A percentile compares a stretch with the other conserved stretches of the same genome.
phyloP scores from a whole-genome alignment of 2,797 vertebrate genomes.

The Arctocebus calabarensis region DNA sequence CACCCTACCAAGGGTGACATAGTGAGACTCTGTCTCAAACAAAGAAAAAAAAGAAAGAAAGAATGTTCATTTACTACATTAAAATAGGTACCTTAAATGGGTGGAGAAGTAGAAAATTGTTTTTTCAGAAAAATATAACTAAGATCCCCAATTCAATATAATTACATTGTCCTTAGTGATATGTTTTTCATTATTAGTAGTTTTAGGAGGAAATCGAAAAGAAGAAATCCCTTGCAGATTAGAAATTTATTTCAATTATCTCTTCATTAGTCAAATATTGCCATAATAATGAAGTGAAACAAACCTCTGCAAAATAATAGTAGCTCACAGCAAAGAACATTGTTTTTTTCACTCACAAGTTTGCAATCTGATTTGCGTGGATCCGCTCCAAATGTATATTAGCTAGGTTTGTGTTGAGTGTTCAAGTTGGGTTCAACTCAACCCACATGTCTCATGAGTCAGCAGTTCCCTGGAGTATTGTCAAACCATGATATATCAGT shows the following conservation, averaged over 20 bases:
- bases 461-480: neutral
- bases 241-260: conserved; percentile 56
- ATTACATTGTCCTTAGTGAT: neutral
- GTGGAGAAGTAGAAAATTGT: neutral
- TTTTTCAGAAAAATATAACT: conserved; percentile 41
- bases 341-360: neutral
- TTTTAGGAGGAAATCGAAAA: conserved; percentile 52
- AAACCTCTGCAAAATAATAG: neutral
- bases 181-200: conserved; percentile 52
- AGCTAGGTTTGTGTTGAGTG: neutral
- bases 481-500: neutral
- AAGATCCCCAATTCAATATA: neutral
- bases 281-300: neutral
- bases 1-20: no score
- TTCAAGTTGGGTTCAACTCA: neutral
- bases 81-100: neutral
- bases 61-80: neutral
- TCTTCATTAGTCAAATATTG: neutral
- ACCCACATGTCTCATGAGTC: neutral
- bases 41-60: neutral
- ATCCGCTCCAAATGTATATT: neutral
- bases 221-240: neutral
- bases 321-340: neutral
- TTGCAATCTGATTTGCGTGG: neutral
- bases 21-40: no score